phyloP scores from a whole-genome alignment of 2,113 vertebrate species.

The Monopterus albus region DNA sequence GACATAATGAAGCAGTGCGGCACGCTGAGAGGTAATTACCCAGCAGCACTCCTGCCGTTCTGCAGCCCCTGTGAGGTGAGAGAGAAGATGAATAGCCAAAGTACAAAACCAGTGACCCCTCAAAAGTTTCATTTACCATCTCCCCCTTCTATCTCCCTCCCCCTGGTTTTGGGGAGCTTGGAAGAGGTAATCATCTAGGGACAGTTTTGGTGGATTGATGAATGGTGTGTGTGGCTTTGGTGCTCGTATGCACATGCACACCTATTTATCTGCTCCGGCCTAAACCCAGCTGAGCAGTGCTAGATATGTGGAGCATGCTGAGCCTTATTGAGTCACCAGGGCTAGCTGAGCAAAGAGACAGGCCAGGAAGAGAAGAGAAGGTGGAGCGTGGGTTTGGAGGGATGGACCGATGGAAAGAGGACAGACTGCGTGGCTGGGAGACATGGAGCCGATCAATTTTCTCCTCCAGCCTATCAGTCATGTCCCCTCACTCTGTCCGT shows the following conservation, averaged over 20 bases:
- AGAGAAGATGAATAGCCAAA: conserved; percentile 97
- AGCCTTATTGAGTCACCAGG: conserved; percentile 91
- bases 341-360: conserved; percentile 70
- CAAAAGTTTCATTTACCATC: conserved; percentile 98
- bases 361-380: conserved; percentile 21
- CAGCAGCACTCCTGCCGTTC: conserved; percentile 93
- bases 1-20: conserved; percentile 97
- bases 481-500: conserved; percentile 75
- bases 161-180: conserved; percentile 92
- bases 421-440: conserved; percentile 61
- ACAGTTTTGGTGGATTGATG: conserved; percentile 96
- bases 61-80: conserved; percentile 90
- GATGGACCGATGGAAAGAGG: conserved; percentile 60
- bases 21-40: conserved; percentile 99
- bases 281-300: conserved; percentile 90
- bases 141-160: conserved; percentile 74
- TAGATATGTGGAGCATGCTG: conserved; percentile 84
- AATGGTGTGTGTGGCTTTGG: conserved; percentile 94
- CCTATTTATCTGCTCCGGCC: conserved; percentile 94
- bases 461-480: conserved; percentile 80
- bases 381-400: not conserved
- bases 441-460: conserved; percentile 80
- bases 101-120: conserved; percentile 97
- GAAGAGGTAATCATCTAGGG: conserved; percentile 99
- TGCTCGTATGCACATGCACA: conserved; percentile 85